Percentiles rank a stretch among this genome's conserved stretches.
Conservation (phyloP, 2,797 vertebrate species). For the Pelodytes ibericus region DNA sequence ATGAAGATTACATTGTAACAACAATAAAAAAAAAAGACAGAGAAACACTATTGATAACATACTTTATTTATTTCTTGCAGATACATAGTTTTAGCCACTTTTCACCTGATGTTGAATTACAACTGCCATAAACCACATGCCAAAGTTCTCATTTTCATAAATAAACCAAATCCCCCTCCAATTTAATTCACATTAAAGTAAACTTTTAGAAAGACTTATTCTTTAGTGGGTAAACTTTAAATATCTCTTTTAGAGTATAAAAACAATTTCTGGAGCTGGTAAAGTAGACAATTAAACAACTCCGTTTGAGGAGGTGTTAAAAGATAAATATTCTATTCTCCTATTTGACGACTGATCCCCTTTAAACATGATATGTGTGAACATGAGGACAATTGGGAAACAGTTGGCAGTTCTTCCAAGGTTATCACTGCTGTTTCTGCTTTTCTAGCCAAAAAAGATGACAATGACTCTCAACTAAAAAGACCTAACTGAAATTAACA, state of each 20-base stretch:
- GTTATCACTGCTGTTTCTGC: not conserved
- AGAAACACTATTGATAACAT: too few species aligned
- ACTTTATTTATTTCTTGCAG: too few species aligned
- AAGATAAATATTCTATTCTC: not conserved
- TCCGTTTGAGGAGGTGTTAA: not conserved
- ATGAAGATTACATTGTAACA: too few species aligned
- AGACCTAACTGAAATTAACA: not conserved
- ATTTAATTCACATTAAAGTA: too few species aligned
- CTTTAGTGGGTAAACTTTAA: not conserved
- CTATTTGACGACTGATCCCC: not conserved
- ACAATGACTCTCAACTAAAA: not conserved
- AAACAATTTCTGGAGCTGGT: not conserved
- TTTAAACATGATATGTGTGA: not conserved
- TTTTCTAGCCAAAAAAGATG: constrained; percentile 1
- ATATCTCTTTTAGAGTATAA: not conserved
- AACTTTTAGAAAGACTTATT: not conserved
- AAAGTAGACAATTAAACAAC: too few species aligned
- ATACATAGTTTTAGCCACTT: too few species aligned
- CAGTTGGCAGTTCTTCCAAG: not conserved
- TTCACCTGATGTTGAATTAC: too few species aligned
- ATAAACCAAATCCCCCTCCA: too few species aligned
- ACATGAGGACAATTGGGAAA: not conserved
- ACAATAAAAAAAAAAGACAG: too few species aligned
- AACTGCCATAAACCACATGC: too few species aligned
- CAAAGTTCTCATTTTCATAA: too few species aligned